Evolutionary conservation across 1,140 invertebrate genomes (phyloP).

Genomic region (Cephus cinctus): DNA sequence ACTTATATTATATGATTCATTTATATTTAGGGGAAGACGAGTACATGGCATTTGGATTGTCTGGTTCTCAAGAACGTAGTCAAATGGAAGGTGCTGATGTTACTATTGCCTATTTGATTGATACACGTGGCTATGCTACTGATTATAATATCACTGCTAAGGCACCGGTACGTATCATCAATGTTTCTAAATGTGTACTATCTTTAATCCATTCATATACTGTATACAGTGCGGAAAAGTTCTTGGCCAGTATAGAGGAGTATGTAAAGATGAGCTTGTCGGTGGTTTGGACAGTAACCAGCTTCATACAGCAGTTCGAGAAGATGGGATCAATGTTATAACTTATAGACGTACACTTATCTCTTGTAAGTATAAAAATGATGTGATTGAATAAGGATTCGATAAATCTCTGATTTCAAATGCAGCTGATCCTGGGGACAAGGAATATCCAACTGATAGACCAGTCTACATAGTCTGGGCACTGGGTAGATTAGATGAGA

Average conservation of each 20-base stretch:
- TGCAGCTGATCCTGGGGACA: slow-evolving; percentile 77
- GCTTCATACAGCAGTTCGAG: slow-evolving; percentile 66
- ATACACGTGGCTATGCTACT: slow-evolving; percentile 67
- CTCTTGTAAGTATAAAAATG: slow-evolving; percentile 62
- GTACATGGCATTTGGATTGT: slow-evolving; percentile 86
- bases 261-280: slow-evolving; percentile 77
- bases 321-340: slow-evolving; percentile 76
- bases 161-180: slow-evolving; percentile 65
- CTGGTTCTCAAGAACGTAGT: slow-evolving; percentile 68
- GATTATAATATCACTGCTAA: slow-evolving; percentile 87
- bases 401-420: slow-evolving; percentile 14
- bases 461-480: slow-evolving; percentile 80
- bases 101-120: slow-evolving; percentile 74
- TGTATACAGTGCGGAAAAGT: slow-evolving; percentile 75
- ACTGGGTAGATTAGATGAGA: slow-evolving; percentile 75
- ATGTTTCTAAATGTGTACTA: slow-evolving; percentile 11
- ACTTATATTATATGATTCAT: slow-evolving; percentile 4
- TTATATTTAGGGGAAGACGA: slow-evolving; percentile 62
- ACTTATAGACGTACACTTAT: slow-evolving; percentile 73
- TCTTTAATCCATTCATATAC: slow-evolving; percentile 3
- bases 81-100: slow-evolving; percentile 87
- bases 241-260: slow-evolving; percentile 79
- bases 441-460: slow-evolving; percentile 67
- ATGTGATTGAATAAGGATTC: slow-evolving; percentile 4
- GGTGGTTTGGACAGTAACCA: slow-evolving; percentile 79